phyloP scores from a whole-genome alignment of 2,113 vertebrate species.

The Pyrgilauda ruficollis region DNA sequence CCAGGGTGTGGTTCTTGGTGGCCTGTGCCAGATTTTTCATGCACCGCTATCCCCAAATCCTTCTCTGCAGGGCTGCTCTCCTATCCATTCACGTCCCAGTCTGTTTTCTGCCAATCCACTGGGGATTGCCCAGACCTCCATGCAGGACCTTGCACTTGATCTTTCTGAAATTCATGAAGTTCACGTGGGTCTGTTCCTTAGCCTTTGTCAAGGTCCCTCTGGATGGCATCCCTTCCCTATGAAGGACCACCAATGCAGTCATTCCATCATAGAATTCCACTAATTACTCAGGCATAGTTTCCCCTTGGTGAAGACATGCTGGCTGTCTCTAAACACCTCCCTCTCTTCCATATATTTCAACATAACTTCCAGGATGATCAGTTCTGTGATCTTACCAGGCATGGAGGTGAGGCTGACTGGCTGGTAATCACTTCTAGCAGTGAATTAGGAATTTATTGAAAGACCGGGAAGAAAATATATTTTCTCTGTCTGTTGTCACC shows the following conservation, averaged over 20 bases:
- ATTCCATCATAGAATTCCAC: not conserved
- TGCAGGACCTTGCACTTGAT: not conserved
- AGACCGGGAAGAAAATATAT: not conserved
- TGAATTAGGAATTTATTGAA: not conserved
- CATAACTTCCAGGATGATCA: not conserved
- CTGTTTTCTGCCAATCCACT: no score
- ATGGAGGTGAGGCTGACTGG: not conserved
- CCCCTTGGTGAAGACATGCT: not conserved
- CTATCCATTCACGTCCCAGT: no score
- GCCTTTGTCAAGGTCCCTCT: not conserved
- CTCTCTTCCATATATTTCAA: not conserved
- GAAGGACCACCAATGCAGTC: not conserved
- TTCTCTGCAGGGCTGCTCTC: not conserved
- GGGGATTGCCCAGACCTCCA: not conserved
- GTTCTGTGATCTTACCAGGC: not conserved
- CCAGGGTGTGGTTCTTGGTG: not conserved
- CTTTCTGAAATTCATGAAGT: not conserved
- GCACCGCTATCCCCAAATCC: accelerated
- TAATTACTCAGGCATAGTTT: not conserved
- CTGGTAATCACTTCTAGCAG: not conserved
- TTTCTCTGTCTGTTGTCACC: not conserved
- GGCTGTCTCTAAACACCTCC: not conserved
- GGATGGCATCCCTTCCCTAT: not conserved
- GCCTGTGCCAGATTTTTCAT: not conserved
- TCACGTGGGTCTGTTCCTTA: not conserved